Base-by-base conservation (phyloP, 2,888 invertebrate genomes). In the Phaonia tiefii region DNA sequence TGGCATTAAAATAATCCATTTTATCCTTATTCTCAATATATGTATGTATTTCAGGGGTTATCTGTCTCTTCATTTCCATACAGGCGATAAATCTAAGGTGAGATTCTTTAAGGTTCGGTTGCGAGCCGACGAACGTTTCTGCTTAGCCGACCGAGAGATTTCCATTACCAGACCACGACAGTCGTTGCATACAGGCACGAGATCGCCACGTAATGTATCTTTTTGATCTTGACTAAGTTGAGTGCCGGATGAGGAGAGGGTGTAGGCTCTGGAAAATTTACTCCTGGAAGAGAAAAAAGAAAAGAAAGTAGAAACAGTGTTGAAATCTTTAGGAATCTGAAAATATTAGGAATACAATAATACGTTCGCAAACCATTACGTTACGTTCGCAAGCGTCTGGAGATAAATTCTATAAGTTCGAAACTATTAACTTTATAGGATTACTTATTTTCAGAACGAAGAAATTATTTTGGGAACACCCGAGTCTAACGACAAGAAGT, bases 151-250 rank as follows among this genome's bases (percentile, higher is more conserved):
- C 91, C 97, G 95, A 89, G 98, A 97, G 89, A 98, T 97, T 92
- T 97, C 97, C 86, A 97, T 93, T 79, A 98, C 96, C 95, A 98
- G 96, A 80, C 96, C 95, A 90, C 97, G 97, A 92, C 98, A 98
- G 92, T 98, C 98, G 90, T 96, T 95, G 90, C 98, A 98, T 63
- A 98, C 97, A 81, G 95, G 95, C 95, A 97, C 96, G 88, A 96
- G 94, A 79, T 96, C 95, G 84, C 95, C 94, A 79, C 94, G 93
- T 63, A 95, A 91, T 20, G 93, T 92, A 88, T 95, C 95, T 79
- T 93, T 92, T 56, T 92, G 91, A 71, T 92, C 91, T 74, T 89
- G 89, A 73, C 88, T 87, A 31, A 90, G 85, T 42, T 91, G 90
- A 72, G 91, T 92, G 72, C 92, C 92, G 20, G 88, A 88, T 0